phyloP scores from a whole-genome alignment of 2,797 vertebrate species.

The Sebastes itinus region DNA sequence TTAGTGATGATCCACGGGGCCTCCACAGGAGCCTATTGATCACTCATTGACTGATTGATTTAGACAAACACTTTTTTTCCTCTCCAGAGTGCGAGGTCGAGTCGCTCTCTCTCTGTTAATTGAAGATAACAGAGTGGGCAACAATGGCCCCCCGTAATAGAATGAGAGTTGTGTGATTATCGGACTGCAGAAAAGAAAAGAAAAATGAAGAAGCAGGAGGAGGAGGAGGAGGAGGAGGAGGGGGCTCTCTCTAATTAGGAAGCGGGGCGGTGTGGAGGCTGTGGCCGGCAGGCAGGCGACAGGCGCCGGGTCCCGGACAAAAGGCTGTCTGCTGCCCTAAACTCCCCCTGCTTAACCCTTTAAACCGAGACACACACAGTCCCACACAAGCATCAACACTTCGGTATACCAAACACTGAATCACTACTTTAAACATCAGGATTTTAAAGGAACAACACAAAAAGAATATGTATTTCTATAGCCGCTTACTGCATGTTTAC shows the following conservation, averaged over 20 bases:
- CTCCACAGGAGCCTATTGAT: constrained; percentile 81
- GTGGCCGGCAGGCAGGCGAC: constrained; percentile 83
- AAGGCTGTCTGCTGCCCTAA: constrained; percentile 84
- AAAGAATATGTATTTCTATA: background rate
- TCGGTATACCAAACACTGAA: background rate
- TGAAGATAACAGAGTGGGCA: constrained; percentile 82
- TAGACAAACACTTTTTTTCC: constrained; percentile 81
- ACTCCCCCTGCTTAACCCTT: constrained; percentile 84
- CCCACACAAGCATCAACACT: background rate
- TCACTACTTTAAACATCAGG: background rate
- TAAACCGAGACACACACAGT: constrained; percentile 63
- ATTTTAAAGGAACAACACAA: background rate
- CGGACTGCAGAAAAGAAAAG: constrained; percentile 77
- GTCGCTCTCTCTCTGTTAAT: constrained; percentile 80
- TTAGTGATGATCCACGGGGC: constrained; percentile 68
- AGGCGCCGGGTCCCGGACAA: constrained; percentile 85
- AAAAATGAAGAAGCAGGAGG: constrained; percentile 72
- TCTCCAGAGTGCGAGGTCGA: constrained; percentile 74
- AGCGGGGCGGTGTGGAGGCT: constrained; percentile 77
- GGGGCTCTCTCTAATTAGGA: constrained; percentile 80
- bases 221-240: background rate
- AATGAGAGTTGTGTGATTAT: constrained; percentile 81
- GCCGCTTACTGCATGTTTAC: background rate
- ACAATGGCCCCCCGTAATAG: constrained; percentile 81
- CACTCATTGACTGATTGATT: constrained; percentile 81